Evolutionary conservation across 2,113 vertebrate genomes (phyloP), one percentile per base, ranked within the genome.

Genomic region (Abramis brama): DNA sequence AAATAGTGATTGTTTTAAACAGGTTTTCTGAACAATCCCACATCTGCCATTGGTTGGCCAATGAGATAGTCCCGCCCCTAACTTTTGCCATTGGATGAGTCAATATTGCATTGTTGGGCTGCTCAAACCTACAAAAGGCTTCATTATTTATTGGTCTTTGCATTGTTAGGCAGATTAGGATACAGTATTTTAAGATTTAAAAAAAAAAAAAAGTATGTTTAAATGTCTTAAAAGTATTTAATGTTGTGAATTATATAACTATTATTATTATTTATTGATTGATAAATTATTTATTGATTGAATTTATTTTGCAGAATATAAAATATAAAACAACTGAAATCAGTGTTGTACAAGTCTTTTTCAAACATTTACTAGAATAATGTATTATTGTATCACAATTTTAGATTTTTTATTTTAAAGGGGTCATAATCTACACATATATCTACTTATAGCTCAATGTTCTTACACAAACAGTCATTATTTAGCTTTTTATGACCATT

Each of bases 41-140:
- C 33, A 23, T 39, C 68, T 71, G 68, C 68, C 19, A 71, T 71
- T 71, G 68, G 68, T 71, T 71, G 19, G 68, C 9, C 68, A 70
- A 21, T 3, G 64, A 68, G 64, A 33, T 36, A 68, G 66, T 70
- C 8, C 66, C 66, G 17, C 66, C 66, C 30, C 30, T 39, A 36
- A 70, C 30, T 71, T 9, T 43, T 71, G 36, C 30, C 19, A 39
- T 39, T 71, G 33, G 19, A 10, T 39, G 66, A 36, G 66, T 70
- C 33, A 70, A 1, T 70, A 3, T 39, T 70, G 30, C 30, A 39
- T 7, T 70, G 66, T 70, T 21, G 3, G 66, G 17, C 8, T 10
- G 68, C 19, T 71, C 33, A 71, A 39, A 57, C 55, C 55, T 23
- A 23, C 6, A 57, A 57, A 23, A 8, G 6, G 19, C 52, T 21